Conservation (phyloP, 2,888 invertebrate species). For the Acanthoscelides obtectus region DNA sequence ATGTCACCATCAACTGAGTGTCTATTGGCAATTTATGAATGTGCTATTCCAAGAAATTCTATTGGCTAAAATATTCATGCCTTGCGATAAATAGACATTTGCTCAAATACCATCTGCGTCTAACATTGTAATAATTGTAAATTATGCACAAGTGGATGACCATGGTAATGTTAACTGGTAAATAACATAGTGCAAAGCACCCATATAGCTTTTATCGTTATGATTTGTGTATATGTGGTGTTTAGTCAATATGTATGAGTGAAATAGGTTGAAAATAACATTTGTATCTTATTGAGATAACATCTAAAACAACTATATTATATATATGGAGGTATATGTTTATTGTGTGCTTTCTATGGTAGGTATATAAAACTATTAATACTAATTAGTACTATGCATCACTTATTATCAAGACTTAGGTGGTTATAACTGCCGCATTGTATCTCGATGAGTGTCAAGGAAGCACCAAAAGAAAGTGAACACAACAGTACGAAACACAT, state of each 20-base stretch:
- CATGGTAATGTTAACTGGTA: neutral
- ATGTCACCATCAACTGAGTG: too few relatives aligned
- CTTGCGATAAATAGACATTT: neutral
- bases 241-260: neutral
- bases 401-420: too few relatives aligned
- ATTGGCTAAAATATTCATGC: neutral
- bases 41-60: neutral
- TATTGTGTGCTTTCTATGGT: too few relatives aligned
- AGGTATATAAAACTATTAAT: too few relatives aligned
- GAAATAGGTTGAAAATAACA: neutral
- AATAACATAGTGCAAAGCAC: neutral
- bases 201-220: neutral
- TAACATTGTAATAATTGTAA: neutral
- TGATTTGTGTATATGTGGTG: neutral
- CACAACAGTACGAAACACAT: too few relatives aligned
- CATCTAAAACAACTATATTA: neutral
- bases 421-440: too few relatives aligned
- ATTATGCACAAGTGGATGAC: neutral
- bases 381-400: too few relatives aligned
- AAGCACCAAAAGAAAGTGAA: too few relatives aligned
- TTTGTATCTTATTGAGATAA: neutral
- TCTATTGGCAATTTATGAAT: neutral
- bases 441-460: too few relatives aligned
- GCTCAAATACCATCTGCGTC: neutral
- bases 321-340: too few relatives aligned